Base-by-base conservation (phyloP, 2,888 invertebrate species). In the Harmothoe impar region DNA sequence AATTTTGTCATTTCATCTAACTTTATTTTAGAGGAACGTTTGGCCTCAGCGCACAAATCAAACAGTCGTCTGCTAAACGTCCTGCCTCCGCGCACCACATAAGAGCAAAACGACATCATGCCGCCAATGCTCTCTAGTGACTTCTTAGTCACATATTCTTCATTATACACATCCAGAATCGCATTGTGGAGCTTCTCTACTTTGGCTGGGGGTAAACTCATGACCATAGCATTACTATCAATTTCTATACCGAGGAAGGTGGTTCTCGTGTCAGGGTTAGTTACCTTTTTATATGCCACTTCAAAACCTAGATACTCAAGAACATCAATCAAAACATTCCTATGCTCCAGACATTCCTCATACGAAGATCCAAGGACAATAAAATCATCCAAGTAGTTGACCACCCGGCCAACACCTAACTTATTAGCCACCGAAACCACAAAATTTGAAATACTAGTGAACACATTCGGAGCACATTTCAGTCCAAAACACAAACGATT, bases 171-270 rank as follows among this genome's bases (percentile, higher is more conserved):
- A 5, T 68, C 68, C 5, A 20, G 17, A 23, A 68, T 68, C 5
- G 5, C 15, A n/a, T 15, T 23, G 12, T 68, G 5, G 12, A 68
- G n/a, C 5, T n/a, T 12, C 5, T 5, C n/a, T 15, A 68, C 68
- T n/a, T 20, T 68, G 7, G 15, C 17, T 68, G n/a, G n/a, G 15
- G 68, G n/a, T 5, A 68, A n/a, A 68, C 23, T 23, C 68, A 68
- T 15, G n/a, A 7, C 68, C n/a, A 68, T 68, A n/a, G 23, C 5
- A 68, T 68, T n/a, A n/a, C 12, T 68, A 68, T 15, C n/a, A n/a
- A 68, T 68, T 68, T n/a, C n/a, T n/a, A n/a, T n/a, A n/a, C 68
- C 68, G 5, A 68, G 68, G n/a, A 68, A 68, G n/a, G n/a, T n/a
- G 12, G 68, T 68, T 7, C 7, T n/a, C 68, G 7, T 15, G n/a